Conservation (phyloP, 2,797 vertebrate species). For the Aldrovandia affinis region DNA sequence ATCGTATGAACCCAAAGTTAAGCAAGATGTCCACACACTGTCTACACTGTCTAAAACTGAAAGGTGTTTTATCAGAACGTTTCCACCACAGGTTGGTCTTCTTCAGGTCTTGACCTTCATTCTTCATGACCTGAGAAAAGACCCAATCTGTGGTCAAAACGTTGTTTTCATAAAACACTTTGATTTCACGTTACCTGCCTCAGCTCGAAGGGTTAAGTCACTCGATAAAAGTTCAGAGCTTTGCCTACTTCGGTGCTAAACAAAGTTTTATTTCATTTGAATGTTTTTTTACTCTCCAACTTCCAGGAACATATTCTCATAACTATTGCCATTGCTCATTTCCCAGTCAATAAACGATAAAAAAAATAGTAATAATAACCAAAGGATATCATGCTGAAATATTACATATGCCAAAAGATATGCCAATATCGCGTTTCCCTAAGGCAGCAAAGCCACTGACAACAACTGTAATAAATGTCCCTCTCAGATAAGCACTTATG, state of each 20-base stretch:
- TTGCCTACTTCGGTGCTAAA: constrained; percentile 25
- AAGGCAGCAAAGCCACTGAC: constrained; percentile 30
- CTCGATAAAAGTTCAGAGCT: constrained; percentile 20
- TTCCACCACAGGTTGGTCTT: too few species aligned
- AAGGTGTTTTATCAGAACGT: too few species aligned
- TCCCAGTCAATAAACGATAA: constrained; percentile 50
- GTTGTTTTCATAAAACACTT: too few species aligned
- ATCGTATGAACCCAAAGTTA: too few species aligned
- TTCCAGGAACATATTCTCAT: constrained; percentile 37
- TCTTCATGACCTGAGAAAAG: too few species aligned
- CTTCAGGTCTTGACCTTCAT: too few species aligned
- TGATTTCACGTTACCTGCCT: constrained; percentile 46
- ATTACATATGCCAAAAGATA: neutral
- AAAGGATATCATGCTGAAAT: constrained; percentile 43
- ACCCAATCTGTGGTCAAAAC: too few species aligned
- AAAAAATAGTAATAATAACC: constrained; percentile 52
- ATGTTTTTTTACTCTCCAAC: constrained; percentile 40
- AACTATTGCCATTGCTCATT: constrained; percentile 53
- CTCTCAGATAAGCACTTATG: constrained; percentile 59
- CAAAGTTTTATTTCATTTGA: constrained; percentile 1
- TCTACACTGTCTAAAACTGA: too few species aligned
- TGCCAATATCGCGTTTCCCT: constrained; percentile 13
- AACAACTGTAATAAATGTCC: constrained; percentile 30
- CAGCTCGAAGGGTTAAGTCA: constrained; percentile 30
- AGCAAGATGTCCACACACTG: too few species aligned